Evolutionary conservation across 2,888 invertebrate genomes (phyloP).

Genomic region (Spodoptera exigua): DNA sequence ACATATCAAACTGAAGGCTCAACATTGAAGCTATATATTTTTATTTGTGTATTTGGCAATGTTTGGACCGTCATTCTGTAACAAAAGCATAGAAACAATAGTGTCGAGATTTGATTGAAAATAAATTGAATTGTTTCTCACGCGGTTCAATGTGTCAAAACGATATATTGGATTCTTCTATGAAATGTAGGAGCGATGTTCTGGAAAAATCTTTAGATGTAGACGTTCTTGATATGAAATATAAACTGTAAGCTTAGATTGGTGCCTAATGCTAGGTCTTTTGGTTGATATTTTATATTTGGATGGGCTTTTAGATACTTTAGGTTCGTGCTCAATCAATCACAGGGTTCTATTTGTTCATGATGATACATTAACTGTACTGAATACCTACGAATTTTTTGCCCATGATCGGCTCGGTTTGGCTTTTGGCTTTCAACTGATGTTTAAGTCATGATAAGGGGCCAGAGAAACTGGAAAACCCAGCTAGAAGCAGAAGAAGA

Average conservation of each 20-base stretch:
- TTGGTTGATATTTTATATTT: too few relatives aligned
- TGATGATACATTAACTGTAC: too few relatives aligned
- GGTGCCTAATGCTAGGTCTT: too few relatives aligned
- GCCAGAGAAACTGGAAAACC: too few relatives aligned
- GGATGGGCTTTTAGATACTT: too few relatives aligned
- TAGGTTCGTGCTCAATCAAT: too few relatives aligned
- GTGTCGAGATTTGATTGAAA: constrained; percentile 50
- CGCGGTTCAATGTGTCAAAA: constrained; percentile 38
- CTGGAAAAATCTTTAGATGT: constrained; percentile 3
- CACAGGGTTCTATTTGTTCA: too few relatives aligned
- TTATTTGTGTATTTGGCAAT: constrained; percentile 4
- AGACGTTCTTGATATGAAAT: neutral
- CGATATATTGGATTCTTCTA: constrained; percentile 47
- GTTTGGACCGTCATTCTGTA: neutral
- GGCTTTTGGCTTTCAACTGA: too few relatives aligned
- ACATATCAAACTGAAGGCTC: neutral
- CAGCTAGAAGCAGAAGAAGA: too few relatives aligned
- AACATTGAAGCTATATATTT: constrained; percentile 1
- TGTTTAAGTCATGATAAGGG: too few relatives aligned
- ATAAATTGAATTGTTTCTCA: constrained; percentile 53
- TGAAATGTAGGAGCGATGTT: constrained; percentile 22
- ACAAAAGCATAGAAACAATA: constrained; percentile 27
- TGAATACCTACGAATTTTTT: too few relatives aligned
- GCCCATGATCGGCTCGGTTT: too few relatives aligned
- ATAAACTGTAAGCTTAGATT: neutral